These are phyloP conservation scores for Leguminivora glycinivorella DNA, from an alignment of 1,140 invertebrate genomes.

Conservation along the genomic window DNA sequence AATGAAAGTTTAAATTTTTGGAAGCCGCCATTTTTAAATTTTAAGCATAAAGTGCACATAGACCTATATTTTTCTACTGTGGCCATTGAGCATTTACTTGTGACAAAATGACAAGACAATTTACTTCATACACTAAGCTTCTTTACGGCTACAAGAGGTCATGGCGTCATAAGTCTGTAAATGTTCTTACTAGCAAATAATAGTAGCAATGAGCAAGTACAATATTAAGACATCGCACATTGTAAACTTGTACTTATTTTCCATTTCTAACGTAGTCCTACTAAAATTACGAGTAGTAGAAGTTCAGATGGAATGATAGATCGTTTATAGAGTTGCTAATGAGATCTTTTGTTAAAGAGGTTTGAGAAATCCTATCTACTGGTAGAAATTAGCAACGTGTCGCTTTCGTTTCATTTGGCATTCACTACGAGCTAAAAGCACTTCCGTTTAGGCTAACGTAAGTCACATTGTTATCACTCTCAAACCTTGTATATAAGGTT, in stretches of 20 bases:
- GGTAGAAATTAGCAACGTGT: conserved; percentile 23
- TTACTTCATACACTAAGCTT: not conserved
- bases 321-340: conserved; percentile 23
- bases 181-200: conserved; percentile 5
- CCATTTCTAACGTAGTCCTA: conserved; percentile 7
- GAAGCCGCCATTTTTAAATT: not conserved
- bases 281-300: conserved; percentile 7
- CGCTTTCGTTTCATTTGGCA: conserved; percentile 9
- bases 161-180: not conserved
- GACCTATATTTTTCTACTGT: not conserved
- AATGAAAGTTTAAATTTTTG: not conserved
- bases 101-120: conserved; percentile 13
- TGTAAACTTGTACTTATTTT: conserved; percentile 21
- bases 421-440: conserved; percentile 9
- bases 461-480: conserved; percentile 25
- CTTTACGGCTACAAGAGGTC: conserved; percentile 12
- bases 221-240: conserved; percentile 25
- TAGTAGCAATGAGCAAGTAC: conserved; percentile 21
- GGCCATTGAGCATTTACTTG: conserved; percentile 23
- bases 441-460: conserved; percentile 1
- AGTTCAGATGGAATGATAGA: conserved; percentile 26
- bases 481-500: not conserved
- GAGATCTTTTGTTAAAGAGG: conserved; percentile 21
- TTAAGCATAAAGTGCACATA: conserved; percentile 10
- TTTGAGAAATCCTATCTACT: conserved; percentile 14